These are phyloP conservation scores for Ceyx erithaca DNA, from an alignment of 2,797 vertebrate genomes.

Conservation along the genomic window DNA sequence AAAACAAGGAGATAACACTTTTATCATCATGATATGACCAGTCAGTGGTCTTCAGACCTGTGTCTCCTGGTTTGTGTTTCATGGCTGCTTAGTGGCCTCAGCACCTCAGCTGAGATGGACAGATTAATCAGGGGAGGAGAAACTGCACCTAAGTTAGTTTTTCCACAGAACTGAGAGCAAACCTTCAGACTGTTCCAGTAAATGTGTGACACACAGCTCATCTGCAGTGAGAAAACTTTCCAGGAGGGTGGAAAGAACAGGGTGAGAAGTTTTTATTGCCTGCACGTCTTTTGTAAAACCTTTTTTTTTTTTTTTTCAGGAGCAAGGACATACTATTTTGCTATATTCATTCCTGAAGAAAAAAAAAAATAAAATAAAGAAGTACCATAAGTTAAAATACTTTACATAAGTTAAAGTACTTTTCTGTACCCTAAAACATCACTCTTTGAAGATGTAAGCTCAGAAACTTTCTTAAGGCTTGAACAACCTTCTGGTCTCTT, in stretches of 20 bases:
- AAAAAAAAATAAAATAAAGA: not conserved
- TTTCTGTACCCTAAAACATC: not conserved
- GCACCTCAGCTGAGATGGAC: not conserved
- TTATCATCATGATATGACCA: constrained; percentile 26
- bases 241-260: not conserved
- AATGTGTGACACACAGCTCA: not conserved
- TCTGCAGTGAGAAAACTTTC: not conserved
- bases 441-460: not conserved
- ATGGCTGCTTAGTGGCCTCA: not conserved
- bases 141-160: not conserved
- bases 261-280: not conserved
- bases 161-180: not conserved
- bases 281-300: not conserved
- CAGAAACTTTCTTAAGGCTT: not conserved
- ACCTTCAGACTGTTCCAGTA: not conserved
- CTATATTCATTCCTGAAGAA: not conserved
- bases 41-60: not conserved
- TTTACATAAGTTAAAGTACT: too few relatives aligned
- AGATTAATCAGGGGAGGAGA: constrained; percentile 25
- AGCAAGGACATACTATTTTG: not conserved
- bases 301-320: not conserved
- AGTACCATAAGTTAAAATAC: not conserved
- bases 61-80: not conserved
- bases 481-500: constrained; percentile 23
- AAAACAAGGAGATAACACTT: not conserved